Conservation (phyloP, 1,140 invertebrate species). For the Nixonia krombeini region DNA sequence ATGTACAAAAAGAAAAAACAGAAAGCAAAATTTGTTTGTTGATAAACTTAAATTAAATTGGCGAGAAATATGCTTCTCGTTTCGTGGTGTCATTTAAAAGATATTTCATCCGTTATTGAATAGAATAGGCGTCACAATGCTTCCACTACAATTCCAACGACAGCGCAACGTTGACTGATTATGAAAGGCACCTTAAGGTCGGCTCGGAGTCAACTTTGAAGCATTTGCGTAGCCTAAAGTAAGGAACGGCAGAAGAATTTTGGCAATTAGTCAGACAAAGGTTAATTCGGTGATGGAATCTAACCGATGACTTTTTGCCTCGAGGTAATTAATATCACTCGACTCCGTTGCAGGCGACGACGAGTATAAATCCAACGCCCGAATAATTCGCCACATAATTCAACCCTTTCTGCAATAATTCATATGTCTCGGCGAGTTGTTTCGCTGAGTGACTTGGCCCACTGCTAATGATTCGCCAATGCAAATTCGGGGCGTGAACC, state of each 20-base stretch:
- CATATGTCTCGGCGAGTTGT: constrained; percentile 46
- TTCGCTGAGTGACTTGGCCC: constrained; percentile 47
- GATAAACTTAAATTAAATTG: no score
- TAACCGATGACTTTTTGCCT: constrained; percentile 36
- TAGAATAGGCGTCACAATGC: no score
- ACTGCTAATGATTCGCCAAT: constrained; percentile 54
- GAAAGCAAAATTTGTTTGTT: no score
- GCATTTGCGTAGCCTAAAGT: not conserved
- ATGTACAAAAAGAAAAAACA: no score
- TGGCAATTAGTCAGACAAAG: constrained; percentile 16
- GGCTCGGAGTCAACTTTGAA: no score
- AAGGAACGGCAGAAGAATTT: constrained; percentile 5
- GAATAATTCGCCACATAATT: constrained; percentile 55
- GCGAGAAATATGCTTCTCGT: no score
- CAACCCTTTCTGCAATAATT: constrained; percentile 56
- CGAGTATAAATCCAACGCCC: constrained; percentile 48
- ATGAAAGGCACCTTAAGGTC: no score
- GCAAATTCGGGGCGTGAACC: constrained; percentile 50
- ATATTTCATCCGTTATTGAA: no score
- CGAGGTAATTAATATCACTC: constrained; percentile 54
- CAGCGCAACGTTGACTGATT: no score
- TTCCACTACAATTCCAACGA: no score
- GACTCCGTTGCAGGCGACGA: constrained; percentile 45
- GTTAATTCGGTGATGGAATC: constrained; percentile 27
- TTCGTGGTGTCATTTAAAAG: no score